Evolutionary conservation across 1,140 invertebrate species (phyloP), one percentile per base, ranked within the genome.

Genomic region (Sitophilus oryzae): DNA sequence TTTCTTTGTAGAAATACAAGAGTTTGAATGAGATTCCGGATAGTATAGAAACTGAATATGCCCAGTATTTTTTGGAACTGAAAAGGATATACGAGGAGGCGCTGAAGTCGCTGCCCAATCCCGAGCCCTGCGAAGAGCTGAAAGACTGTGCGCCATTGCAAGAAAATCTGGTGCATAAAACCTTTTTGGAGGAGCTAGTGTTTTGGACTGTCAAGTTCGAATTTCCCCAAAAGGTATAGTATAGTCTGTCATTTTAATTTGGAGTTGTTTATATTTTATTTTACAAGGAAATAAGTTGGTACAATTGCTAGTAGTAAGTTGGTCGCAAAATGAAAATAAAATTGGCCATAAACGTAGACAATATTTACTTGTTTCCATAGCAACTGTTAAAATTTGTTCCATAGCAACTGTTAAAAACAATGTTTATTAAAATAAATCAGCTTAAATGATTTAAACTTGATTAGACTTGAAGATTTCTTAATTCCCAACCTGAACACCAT

Each of bases 171-270:
- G 79, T 84, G 18, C 93, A 97, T 74, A 83, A 80, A 41, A 95
- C 89, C 0, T 86, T 98, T 61, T 77, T 98, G 15, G 93, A 97
- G 72, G 94, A 98, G 76, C 80, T 98, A 47, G 89, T 98, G 59
- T 98, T 98, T 76, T 98, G 95, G 94, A 96, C 91, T 15, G 91
- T 97, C 19, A 91, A 91, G 69, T 96, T 90, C 74, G 93, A 98
- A 74, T 98, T 98, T 76, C 94, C 94, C 2, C 91, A 97, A 73
- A 96, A 95, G 66, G 55, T 57, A 35, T 18, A 25, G 21, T 4
- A 25, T 38, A 18, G 3, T 5, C 8, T 8, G 5, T 6, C 16
- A n/a, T 9, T 6, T 8, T 8, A 14, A 9, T 4, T 38, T 15
- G 14, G 3, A 38, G 36, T 38, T 6, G 14, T 15, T n/a, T n/a